Evolutionary conservation across 2,888 invertebrate species (phyloP).

Genomic region (Parascotia fuliginaria): DNA sequence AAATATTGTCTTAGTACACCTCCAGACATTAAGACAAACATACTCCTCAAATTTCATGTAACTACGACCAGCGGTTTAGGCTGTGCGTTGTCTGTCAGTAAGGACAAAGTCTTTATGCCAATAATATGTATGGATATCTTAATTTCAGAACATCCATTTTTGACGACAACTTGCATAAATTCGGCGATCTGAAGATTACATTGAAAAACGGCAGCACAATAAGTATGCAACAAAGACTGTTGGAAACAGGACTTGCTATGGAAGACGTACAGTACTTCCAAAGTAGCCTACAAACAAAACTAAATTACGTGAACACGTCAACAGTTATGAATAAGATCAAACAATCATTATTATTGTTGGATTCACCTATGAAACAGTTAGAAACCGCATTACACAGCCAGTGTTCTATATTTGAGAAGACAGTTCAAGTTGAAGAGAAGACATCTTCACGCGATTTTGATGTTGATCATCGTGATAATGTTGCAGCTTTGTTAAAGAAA

Average conservation of each 20-base stretch:
- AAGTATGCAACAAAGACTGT: conserved; percentile 47
- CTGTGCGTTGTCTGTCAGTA: too few species aligned
- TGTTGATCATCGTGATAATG: conserved; percentile 25
- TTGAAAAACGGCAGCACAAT: conserved; percentile 42
- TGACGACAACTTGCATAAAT: conserved; percentile 68
- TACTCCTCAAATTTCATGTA: too few species aligned
- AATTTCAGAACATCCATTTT: conserved; percentile 67
- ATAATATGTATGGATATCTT: background rate
- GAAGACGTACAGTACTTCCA: conserved; percentile 56
- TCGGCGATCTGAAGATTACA: conserved; percentile 63
- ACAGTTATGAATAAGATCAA: conserved; percentile 53
- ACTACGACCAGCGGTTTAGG: too few species aligned
- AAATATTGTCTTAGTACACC: too few species aligned
- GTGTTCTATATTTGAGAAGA: conserved; percentile 45
- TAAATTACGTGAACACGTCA: conserved; percentile 38
- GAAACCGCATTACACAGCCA: conserved; percentile 50
- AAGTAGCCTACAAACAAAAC: conserved; percentile 52
- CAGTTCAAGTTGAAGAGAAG: conserved; percentile 41
- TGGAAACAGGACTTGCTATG: conserved; percentile 51
- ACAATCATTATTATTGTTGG: conserved; percentile 35
- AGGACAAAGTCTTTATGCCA: too few species aligned
- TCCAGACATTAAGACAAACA: too few species aligned
- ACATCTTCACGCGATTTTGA: conserved; percentile 47
- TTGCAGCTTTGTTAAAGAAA: conserved; percentile 38
- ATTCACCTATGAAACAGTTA: conserved; percentile 15